Evolutionary conservation across 2,113 vertebrate genomes (phyloP).

Genomic region (Chamaetylas fuelleborni): DNA sequence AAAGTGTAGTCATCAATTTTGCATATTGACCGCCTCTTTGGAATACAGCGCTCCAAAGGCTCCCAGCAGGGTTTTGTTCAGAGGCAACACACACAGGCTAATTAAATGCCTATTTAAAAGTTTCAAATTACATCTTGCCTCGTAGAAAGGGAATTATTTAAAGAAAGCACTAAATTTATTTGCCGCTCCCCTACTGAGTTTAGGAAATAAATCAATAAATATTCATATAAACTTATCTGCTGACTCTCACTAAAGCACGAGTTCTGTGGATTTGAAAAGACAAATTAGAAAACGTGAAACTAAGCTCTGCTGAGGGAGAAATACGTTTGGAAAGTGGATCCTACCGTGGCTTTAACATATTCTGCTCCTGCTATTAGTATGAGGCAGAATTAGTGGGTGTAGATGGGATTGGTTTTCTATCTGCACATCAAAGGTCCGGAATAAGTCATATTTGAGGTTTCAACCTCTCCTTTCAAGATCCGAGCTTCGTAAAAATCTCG

Average conservation of each 20-base stretch:
- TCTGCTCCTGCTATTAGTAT: neutral
- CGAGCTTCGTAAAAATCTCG: neutral
- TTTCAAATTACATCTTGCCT: slow-evolving; percentile 82
- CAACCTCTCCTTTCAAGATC: neutral
- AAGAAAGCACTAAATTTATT: slow-evolving; percentile 83
- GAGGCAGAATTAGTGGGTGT: neutral
- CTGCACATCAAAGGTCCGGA: neutral
- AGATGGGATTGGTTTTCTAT: neutral
- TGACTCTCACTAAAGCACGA: slow-evolving; percentile 34
- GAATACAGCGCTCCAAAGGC: slow-evolving; percentile 73
- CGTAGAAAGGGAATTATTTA: slow-evolving; percentile 81
- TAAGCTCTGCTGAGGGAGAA: neutral
- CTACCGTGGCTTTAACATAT: neutral
- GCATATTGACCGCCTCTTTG: slow-evolving; percentile 87
- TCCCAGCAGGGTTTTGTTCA: slow-evolving; percentile 77
- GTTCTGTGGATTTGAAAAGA: slow-evolving; percentile 17
- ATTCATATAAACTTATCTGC: slow-evolving; percentile 75
- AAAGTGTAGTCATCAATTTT: slow-evolving; percentile 86
- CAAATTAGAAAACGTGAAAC: slow-evolving; percentile 4
- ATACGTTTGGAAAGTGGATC: neutral
- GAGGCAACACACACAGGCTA: slow-evolving; percentile 79
- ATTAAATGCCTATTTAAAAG: slow-evolving; percentile 92
- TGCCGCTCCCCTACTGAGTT: slow-evolving; percentile 72
- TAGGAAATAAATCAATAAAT: slow-evolving; percentile 83
- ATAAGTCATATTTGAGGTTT: neutral